Evolutionary conservation across 2,797 vertebrate species (phyloP), one percentile per base, ranked within the genome.

Genomic region (Cynodonichthys magdalenae): DNA sequence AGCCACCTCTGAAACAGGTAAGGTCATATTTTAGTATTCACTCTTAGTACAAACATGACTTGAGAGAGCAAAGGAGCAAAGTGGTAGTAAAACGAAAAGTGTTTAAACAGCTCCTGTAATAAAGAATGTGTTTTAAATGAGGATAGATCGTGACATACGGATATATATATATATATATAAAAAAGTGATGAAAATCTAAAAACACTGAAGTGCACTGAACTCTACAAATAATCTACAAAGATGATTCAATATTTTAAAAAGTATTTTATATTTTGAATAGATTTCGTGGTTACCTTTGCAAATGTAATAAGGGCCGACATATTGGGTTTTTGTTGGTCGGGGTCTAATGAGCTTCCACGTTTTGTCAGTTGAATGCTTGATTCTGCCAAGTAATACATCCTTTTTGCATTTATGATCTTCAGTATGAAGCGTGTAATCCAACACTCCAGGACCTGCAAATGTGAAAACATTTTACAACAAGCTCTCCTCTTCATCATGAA

Each of bases 391-490:
- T 82, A 99, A 92, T 86, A 94, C 92, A 79, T 99, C 97, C 79
- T 99, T 99, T 93, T 97, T 99, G 92, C 97, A 99, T 87, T 97
- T 96, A 90, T 99, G 98, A 39, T 98, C 96, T 76, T 91, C 94
- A n/a, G 89, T 83, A 72, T 92, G 87, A 77, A 95, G 94, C 46
- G 90, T 85, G 3, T 95, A 97, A 89, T 97, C 95, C 84, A 97
- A 63, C 78, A 96, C 89, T 62, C 96, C 95, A 31, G 94, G 92
- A 59, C 96, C 98, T 98, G 82, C 29, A 61, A 62, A 45, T 0
- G 15, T 7, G 27, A 57, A 31, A 47, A 42, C 15, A 24, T 1
- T 49, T 60, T 20, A 58, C 6, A 54, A 6, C 18, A 29, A 70
- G 55, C 28, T 14, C n/a, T 4, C 12, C n/a, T 29, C 31, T n/a